A percentile compares a stretch with the other conserved stretches of the same genome.
phyloP scores from a whole-genome alignment of 2,113 vertebrate genomes.

The Gallinago paraguaiae region DNA sequence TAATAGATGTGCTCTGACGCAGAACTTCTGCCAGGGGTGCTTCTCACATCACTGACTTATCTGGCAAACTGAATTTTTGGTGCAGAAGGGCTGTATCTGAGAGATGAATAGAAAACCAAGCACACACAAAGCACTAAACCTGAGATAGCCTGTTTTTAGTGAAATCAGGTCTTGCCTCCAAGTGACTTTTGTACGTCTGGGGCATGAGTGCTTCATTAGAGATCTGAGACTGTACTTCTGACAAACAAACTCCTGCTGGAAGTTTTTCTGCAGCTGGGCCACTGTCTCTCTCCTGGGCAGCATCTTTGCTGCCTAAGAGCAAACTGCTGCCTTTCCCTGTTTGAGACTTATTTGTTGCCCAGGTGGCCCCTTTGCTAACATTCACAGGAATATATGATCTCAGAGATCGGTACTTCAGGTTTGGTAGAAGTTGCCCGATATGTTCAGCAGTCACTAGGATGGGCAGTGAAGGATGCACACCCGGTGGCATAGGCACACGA shows the following conservation, averaged over 20 bases:
- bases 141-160: not conserved
- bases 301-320: not conserved
- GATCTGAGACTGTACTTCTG: not conserved
- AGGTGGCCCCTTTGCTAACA: not conserved
- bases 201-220: not conserved
- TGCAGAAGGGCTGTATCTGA: not conserved
- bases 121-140: not conserved
- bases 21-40: not conserved
- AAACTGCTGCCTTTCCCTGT: not conserved
- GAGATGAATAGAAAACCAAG: not conserved
- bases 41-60: not conserved
- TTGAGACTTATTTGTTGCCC: not conserved
- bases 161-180: not conserved
- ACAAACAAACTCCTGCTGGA: not conserved
- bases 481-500: accelerated
- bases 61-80: not conserved
- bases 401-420: not conserved
- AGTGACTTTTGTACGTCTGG: not conserved
- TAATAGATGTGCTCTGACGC: constrained; percentile 11
- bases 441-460: not conserved
- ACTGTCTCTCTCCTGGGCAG: not conserved
- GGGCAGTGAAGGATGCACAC: not conserved
- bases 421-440: not conserved
- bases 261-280: not conserved
- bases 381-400: not conserved